Base-by-base conservation (phyloP, 1,140 invertebrate genomes). In the Bombus haemorrhoidalis region DNA sequence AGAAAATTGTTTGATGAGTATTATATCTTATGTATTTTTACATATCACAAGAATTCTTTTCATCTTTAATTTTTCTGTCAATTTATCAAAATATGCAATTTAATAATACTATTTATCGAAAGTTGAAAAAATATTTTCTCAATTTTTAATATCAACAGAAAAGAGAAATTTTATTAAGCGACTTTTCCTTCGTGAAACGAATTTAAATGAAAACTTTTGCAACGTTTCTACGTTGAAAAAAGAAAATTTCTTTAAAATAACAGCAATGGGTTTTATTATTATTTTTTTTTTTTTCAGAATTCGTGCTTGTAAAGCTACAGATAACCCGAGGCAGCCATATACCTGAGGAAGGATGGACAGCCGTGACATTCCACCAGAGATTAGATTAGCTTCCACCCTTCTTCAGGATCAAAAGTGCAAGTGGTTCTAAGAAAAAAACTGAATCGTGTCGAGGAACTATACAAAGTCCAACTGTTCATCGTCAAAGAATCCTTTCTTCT, bases 361-460 rank as follows among this genome's bases (percentile, higher is more conserved):
- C 53, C 37, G 22, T 62, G n/a, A 28, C 80, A 71, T 81, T 81
- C 80, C 69, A 73, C 5, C 18, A 47, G 47, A 81, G 80, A 81
- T 81, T 81, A 81, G 80, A 73, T 72, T 81, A 73, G 8, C 80
- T 62, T 10, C 28, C 39, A 71, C 28, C 69, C 80, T 25, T 59
- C 34, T 13, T 34, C 32, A 1, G 18, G 64, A n/a, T 41, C 32
- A 68, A 68, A 79, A 79, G 41, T 79, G 77, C 62, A 13, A 57
- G 39, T 47, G 37, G 0, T 81, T 72, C 79, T 28, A 81, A 43
- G 10, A 41, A 41, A 12, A 43, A 43, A 47, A 47, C 15, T 32
- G 41, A 66, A 66, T 37, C 13, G 37, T 0, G 3, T 0, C 28
- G 2, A 25, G 39, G 5, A 64, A 12, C 25, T 69, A 69, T 25